These are phyloP conservation scores for Aldrovandia affinis DNA, from an alignment of 2,797 vertebrate species.

Conservation along the genomic window DNA sequence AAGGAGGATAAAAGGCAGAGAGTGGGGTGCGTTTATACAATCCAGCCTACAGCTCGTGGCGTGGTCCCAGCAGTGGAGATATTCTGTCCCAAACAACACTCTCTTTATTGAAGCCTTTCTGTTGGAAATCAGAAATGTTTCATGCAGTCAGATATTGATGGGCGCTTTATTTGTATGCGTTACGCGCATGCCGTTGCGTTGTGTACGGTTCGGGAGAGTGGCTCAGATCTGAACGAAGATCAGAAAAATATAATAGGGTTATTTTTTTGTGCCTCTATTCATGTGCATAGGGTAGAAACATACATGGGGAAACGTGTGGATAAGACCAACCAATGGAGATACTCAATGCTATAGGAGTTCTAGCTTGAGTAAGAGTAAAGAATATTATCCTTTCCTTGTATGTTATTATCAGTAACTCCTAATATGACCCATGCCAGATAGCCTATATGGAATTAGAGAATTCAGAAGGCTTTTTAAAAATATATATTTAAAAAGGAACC, in stretches of 20 bases:
- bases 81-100: conserved; percentile 40
- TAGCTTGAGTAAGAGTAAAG: background rate
- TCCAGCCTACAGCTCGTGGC: conserved; percentile 39
- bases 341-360: background rate
- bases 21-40: conserved; percentile 44
- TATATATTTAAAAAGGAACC: no score
- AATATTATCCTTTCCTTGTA: no score
- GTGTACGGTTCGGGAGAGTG: background rate
- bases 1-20: conserved; percentile 29
- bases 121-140: conserved; percentile 9
- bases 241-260: background rate
- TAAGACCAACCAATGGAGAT: background rate
- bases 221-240: background rate
- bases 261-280: background rate
- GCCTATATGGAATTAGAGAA: no score
- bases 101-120: conserved; percentile 38
- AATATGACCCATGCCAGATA: no score
- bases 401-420: no score
- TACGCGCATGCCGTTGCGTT: no score
- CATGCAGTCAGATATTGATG: conserved; percentile 13
- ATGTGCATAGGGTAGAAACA: no score
- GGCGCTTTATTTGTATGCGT: conserved; percentile 7
- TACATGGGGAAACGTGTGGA: background rate
- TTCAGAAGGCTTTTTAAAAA: no score
- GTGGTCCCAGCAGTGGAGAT: conserved; percentile 32